Percentiles rank a stretch among this genome's conserved stretches.
phyloP scores from a whole-genome alignment of 2,888 invertebrate species.

The Lasioglossum lativentre region DNA sequence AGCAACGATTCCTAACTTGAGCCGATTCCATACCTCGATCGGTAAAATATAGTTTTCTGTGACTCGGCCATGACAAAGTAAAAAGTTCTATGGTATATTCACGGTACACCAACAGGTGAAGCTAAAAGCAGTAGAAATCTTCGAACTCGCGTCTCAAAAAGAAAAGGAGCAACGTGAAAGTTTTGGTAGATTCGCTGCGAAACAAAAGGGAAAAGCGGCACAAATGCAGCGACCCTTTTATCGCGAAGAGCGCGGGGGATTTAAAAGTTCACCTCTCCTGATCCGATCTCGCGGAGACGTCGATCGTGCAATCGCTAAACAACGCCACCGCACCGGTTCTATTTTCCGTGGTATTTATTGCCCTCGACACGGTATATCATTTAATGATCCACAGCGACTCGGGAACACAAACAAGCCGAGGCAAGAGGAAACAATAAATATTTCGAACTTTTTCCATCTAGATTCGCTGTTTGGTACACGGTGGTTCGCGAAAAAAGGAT shows the following conservation, averaged over 20 bases:
- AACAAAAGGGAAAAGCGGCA: neutral
- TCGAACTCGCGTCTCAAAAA: neutral
- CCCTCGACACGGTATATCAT: neutral
- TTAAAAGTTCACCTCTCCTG: slow-evolving; percentile 38
- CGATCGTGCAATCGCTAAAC: slow-evolving; percentile 34
- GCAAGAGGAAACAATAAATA: neutral
- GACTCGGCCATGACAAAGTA: neutral
- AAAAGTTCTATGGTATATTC: neutral
- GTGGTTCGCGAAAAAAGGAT: neutral
- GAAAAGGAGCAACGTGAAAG: neutral
- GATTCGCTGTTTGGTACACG: neutral
- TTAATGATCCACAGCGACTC: neutral
- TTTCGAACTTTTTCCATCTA: neutral
- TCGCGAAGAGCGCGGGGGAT: slow-evolving; percentile 13
- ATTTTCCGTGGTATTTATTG: neutral
- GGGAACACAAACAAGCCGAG: neutral
- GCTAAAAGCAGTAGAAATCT: neutral
- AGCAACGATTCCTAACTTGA: neutral
- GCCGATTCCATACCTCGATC: neutral
- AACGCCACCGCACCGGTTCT: slow-evolving; percentile 2
- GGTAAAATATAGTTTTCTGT: neutral
- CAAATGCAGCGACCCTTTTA: neutral
- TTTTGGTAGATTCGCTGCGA: neutral
- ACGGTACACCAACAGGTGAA: neutral
- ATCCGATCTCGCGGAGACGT: slow-evolving; percentile 37